Percentiles rank a stretch among this genome's conserved stretches.
phyloP scores from a whole-genome alignment of 2,888 invertebrate genomes.

The Eucera pruinosa region DNA sequence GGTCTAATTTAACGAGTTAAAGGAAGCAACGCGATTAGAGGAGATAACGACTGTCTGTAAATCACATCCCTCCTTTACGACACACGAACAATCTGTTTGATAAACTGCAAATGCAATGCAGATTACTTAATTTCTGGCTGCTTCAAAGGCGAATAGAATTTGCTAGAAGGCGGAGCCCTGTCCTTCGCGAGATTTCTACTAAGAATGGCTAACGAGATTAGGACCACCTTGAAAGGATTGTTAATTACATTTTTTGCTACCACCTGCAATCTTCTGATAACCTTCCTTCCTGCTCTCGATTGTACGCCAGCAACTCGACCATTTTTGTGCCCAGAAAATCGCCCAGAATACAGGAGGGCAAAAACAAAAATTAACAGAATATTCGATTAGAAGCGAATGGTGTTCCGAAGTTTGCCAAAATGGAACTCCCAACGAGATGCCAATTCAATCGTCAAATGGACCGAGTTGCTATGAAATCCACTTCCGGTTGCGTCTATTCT shows the following conservation, averaged over 20 bases:
- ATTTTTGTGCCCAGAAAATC: neutral
- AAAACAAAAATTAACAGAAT: neutral
- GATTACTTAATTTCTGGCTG: conserved; percentile 32
- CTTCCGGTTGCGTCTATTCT: conserved; percentile 1
- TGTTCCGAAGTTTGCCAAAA: neutral
- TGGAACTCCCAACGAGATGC: neutral
- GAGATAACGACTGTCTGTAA: conserved; percentile 15
- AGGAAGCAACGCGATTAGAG: neutral
- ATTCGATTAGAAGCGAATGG: neutral
- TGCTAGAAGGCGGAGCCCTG: neutral
- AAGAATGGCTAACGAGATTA: conserved; percentile 20
- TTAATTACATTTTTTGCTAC: conserved; percentile 31
- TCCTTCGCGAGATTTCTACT: neutral
- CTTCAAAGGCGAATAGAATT: conserved; percentile 30
- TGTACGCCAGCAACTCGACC: neutral
- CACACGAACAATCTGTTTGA: conserved; percentile 25
- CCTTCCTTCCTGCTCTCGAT: neutral
- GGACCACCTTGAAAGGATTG: conserved; percentile 15
- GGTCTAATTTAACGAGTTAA: conserved; percentile 25
- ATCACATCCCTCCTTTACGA: conserved; percentile 18
- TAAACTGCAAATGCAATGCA: conserved; percentile 20
- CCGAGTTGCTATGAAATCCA: conserved; percentile 7
- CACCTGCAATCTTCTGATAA: neutral
- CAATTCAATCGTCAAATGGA: conserved; percentile 27
- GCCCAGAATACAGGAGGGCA: neutral